These are phyloP conservation scores for Congeria kusceri DNA, from an alignment of 2,888 invertebrate species.

Conservation along the genomic window DNA sequence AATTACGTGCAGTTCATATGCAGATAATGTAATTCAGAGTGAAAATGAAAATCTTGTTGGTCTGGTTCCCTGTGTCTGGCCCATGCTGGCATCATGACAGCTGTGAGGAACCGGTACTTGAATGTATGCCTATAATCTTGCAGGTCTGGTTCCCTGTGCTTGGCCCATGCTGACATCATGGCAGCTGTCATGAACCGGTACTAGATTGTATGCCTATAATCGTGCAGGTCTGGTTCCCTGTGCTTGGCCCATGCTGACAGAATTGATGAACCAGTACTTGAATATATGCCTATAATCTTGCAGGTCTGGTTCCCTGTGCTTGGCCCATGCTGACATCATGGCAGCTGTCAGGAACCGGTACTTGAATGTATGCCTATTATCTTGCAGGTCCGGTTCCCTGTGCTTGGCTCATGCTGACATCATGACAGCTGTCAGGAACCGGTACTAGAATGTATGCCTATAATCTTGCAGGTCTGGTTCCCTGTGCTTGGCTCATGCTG, in stretches of 20 bases:
- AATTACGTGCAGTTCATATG: no score
- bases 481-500: conserved; percentile 74
- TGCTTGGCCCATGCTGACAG: conserved; percentile 77
- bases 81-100: conserved; percentile 73
- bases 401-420: conserved; percentile 77
- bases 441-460: conserved; percentile 79
- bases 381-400: conserved; percentile 42
- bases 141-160: conserved; percentile 51
- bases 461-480: conserved; percentile 11
- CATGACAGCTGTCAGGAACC: conserved; percentile 70
- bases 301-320: conserved; percentile 51
- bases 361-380: conserved; percentile 69
- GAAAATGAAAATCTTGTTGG: no score
- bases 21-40: no score
- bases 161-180: conserved; percentile 76
- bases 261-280: conserved; percentile 76
- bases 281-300: conserved; percentile 48
- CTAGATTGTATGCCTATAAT: conserved; percentile 67
- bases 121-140: conserved; percentile 49
- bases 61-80: conserved; percentile 67
- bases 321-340: conserved; percentile 76
- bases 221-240: conserved; percentile 43
- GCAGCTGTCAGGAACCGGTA: conserved; percentile 78
- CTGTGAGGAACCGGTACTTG: conserved; percentile 78
- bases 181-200: conserved; percentile 78